Conservation (phyloP, 2,797 vertebrate genomes). For the Brachymystax lenok region DNA sequence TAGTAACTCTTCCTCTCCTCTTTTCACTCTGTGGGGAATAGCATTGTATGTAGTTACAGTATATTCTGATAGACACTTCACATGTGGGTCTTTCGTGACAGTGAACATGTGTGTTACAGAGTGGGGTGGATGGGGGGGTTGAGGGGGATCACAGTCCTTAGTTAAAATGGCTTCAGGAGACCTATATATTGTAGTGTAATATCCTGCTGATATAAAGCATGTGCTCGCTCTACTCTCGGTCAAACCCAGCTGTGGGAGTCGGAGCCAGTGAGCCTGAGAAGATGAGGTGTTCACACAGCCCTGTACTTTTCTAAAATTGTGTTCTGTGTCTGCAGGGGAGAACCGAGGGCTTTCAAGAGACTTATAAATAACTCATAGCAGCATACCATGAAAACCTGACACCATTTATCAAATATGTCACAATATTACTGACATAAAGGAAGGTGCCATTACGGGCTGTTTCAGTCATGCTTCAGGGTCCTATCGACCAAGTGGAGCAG, state of each 20-base stretch:
- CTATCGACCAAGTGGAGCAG: not conserved
- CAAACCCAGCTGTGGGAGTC: too few relatives aligned
- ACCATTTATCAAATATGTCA: not conserved
- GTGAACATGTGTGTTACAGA: not conserved
- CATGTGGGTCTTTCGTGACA: not conserved
- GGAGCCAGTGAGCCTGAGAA: constrained; percentile 23
- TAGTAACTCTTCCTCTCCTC: too few relatives aligned
- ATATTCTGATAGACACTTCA: not conserved
- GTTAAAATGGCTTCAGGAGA: constrained; percentile 37
- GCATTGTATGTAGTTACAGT: not conserved
- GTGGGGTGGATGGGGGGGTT: too few relatives aligned
- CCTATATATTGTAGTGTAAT: constrained; percentile 39
- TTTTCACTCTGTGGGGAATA: too few relatives aligned
- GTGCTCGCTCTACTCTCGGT: constrained; percentile 34
- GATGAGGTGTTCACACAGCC: constrained; percentile 31
- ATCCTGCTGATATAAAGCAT: constrained; percentile 53
- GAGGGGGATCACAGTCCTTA: not conserved
- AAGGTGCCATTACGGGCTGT: constrained; percentile 48
- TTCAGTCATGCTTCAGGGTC: constrained; percentile 50
- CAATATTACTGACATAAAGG: constrained; percentile 20
- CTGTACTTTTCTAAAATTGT: constrained; percentile 15
- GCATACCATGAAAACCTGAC: constrained; percentile 49
- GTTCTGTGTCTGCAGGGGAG: constrained; percentile 6
- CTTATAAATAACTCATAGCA: not conserved
- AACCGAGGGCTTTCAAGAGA: constrained; percentile 18